A percentile compares a stretch with the other conserved stretches of the same genome.
phyloP scores from a whole-genome alignment of 1,140 invertebrate species.

The Zaprionus capensis region DNA sequence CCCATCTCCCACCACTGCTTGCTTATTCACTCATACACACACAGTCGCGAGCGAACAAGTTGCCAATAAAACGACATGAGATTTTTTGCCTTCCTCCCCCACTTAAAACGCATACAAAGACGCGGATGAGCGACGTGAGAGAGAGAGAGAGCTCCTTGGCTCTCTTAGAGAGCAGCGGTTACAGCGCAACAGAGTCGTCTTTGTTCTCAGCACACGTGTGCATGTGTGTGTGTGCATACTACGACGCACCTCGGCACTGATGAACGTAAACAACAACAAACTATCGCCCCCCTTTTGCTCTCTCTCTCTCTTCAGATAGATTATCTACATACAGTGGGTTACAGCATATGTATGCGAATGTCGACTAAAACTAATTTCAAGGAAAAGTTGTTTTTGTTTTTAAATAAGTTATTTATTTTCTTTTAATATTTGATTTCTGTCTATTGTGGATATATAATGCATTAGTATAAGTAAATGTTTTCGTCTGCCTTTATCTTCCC shows the following conservation, averaged over 20 bases:
- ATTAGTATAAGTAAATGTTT: neutral
- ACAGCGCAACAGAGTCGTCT: conserved; percentile 13
- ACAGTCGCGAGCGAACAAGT: conserved; percentile 47
- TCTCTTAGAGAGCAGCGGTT: conserved; percentile 9
- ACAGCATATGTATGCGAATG: neutral
- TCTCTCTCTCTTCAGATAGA: neutral
- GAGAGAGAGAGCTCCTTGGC: neutral
- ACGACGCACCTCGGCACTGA: neutral
- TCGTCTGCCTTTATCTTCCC: neutral
- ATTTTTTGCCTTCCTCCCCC: conserved; percentile 26
- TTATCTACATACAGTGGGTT: conserved; percentile 5
- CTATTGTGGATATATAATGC: neutral
- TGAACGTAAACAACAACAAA: conserved; percentile 31
- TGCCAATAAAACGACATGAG: conserved; percentile 47
- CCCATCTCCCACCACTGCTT: neutral
- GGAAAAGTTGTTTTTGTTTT: neutral
- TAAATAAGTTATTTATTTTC: neutral
- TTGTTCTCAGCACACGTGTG: neutral
- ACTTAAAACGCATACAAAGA: conserved; percentile 12
- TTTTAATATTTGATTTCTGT: neutral
- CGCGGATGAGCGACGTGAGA: neutral
- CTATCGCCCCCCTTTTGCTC: conserved; percentile 11
- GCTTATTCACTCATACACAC: conserved; percentile 44
- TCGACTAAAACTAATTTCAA: neutral
- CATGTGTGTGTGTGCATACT: neutral